Conservation (phyloP, 2,113 vertebrate genomes). For the Podarcis muralis region DNA sequence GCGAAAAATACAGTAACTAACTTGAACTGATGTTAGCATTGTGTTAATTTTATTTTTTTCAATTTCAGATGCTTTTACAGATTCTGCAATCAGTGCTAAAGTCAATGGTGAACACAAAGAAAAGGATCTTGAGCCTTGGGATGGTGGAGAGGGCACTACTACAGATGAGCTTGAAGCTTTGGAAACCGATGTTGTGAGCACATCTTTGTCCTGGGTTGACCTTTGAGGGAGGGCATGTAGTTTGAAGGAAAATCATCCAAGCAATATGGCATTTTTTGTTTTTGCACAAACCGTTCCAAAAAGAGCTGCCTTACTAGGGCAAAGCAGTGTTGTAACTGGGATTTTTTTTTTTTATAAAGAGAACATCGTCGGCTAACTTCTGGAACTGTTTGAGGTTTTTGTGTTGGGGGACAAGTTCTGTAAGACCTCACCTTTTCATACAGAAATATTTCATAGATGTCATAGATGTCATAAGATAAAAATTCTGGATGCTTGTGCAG, state of each 20-base stretch:
- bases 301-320: too few species aligned
- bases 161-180: constrained; percentile 91
- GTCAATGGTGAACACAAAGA: constrained; percentile 98
- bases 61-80: constrained; percentile 93
- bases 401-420: neutral
- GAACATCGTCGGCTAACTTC: neutral
- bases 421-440: neutral
- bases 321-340: neutral
- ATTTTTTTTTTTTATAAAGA: neutral
- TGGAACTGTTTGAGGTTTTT: neutral
- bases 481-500: too few species aligned
- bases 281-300: neutral
- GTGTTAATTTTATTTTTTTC: constrained; percentile 6
- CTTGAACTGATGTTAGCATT: neutral
- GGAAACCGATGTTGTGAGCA: constrained; percentile 93
- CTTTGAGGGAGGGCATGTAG: neutral
- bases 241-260: neutral
- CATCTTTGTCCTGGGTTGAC: constrained; percentile 13
- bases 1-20: too few species aligned
- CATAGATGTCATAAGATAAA: too few species aligned
- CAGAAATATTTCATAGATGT: too few species aligned
- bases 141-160: constrained; percentile 85
- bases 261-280: neutral
- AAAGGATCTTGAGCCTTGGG: constrained; percentile 98
- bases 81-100: constrained; percentile 89